Evolutionary conservation across 2,113 vertebrate genomes (phyloP).

Genomic region (Hymenochirus boettgeri): DNA sequence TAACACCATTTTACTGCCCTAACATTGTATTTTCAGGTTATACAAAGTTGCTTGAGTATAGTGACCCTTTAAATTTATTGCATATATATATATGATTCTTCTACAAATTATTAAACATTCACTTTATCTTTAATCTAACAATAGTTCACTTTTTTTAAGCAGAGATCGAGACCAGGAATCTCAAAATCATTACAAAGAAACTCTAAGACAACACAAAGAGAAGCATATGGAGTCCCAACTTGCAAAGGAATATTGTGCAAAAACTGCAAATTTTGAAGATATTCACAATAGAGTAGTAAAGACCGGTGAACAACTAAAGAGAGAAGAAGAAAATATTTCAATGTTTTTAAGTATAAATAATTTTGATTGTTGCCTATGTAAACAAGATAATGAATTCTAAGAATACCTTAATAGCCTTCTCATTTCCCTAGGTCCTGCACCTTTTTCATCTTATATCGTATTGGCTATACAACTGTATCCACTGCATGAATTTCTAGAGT

Average conservation of each 20-base stretch:
- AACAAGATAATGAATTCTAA: slow-evolving; percentile 34
- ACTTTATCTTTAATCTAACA: neutral
- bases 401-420: slow-evolving; percentile 46
- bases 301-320: slow-evolving; percentile 50
- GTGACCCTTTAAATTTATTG: too few species aligned
- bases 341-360: slow-evolving; percentile 56
- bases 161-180: slow-evolving; percentile 63
- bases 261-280: slow-evolving; percentile 62
- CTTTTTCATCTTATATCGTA: slow-evolving; percentile 59
- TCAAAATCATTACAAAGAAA: slow-evolving; percentile 56
- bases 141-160: slow-evolving; percentile 44
- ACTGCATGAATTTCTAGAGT: slow-evolving; percentile 33
- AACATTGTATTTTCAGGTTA: too few species aligned
- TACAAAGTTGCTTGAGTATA: too few species aligned
- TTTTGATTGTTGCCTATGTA: slow-evolving; percentile 1
- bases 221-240: slow-evolving; percentile 56
- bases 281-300: slow-evolving; percentile 54
- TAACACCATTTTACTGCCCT: too few species aligned
- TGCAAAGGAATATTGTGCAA: slow-evolving; percentile 57
- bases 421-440: slow-evolving; percentile 58
- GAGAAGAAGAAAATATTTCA: slow-evolving; percentile 51
- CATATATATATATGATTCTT: too few species aligned
- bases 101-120: too few species aligned
- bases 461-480: slow-evolving; percentile 70
- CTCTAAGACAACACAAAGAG: slow-evolving; percentile 56